These are phyloP conservation scores for Metopia argyrocephala DNA, from an alignment of 2,888 invertebrate species.

Conservation along the genomic window DNA sequence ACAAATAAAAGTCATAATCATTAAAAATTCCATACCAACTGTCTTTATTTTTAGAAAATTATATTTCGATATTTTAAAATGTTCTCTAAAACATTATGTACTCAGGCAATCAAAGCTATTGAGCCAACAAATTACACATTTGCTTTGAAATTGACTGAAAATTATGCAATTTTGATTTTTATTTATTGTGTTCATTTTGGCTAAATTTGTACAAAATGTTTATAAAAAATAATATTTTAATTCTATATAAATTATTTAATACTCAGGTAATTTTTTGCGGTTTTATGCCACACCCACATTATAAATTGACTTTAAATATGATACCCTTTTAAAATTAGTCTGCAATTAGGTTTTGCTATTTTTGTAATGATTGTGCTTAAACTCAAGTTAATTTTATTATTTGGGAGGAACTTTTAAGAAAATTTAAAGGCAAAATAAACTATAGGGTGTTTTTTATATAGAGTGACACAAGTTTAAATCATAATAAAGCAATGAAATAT, in stretches of 20 bases:
- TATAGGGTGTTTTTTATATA: no score
- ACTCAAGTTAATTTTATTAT: conserved; percentile 54
- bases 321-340: conserved; percentile 41
- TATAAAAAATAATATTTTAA: no score
- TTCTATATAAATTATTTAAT: no score
- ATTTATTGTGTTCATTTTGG: conserved; percentile 3
- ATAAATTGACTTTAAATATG: conserved; percentile 38
- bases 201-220: not conserved
- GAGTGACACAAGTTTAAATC: no score
- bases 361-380: conserved; percentile 47
- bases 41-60: not conserved
- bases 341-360: conserved; percentile 38
- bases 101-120: no score
- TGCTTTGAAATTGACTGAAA: not conserved
- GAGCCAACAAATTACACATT: not conserved
- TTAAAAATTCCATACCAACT: not conserved
- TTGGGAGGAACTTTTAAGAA: conserved; percentile 32
- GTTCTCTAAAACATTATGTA: no score
- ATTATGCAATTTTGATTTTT: conserved; percentile 8
- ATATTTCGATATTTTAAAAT: not conserved
- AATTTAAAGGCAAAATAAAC: no score
- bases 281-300: conserved; percentile 52
- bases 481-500: no score
- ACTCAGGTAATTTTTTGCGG: no score
- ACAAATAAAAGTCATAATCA: no score